Conservation (phyloP, 2,113 vertebrate genomes). For the Gambusia holbrooki region DNA sequence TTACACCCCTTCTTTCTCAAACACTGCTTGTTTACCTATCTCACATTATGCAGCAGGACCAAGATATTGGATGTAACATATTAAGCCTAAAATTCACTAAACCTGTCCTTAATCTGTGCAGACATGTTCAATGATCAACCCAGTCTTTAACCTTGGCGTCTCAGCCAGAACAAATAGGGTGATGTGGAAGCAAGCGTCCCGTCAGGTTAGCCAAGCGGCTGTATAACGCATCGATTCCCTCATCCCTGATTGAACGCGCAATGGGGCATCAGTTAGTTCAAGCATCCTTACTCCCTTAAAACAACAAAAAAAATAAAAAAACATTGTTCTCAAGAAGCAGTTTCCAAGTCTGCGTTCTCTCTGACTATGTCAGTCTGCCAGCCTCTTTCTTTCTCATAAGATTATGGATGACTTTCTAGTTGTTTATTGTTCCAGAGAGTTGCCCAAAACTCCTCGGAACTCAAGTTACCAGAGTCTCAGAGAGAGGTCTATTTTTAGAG, state of each 20-base stretch:
- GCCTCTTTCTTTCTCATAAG: conserved; percentile 24
- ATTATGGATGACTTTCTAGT: conserved; percentile 57
- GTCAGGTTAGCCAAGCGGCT: conserved; percentile 66
- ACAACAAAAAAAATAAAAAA: not conserved
- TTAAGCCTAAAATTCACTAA: conserved; percentile 74
- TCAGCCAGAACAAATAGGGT: conserved; percentile 73
- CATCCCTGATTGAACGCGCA: conserved; percentile 67
- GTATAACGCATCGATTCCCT: conserved; percentile 65
- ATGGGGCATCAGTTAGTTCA: conserved; percentile 69
- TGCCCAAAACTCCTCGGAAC: conserved; percentile 20
- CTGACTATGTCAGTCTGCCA: conserved; percentile 23
- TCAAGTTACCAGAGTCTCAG: conserved; percentile 30
- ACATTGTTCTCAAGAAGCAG: conserved; percentile 12
- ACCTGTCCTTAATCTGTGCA: conserved; percentile 59
- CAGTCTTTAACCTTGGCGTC: conserved; percentile 67
- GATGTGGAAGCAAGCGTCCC: conserved; percentile 69
- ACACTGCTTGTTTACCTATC: conserved; percentile 68
- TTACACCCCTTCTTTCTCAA: conserved; percentile 38
- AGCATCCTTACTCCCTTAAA: conserved; percentile 40
- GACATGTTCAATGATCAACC: conserved; percentile 80
- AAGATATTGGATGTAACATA: conserved; percentile 70
- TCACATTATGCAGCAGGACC: conserved; percentile 38
- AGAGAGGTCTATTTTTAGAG: conserved; percentile 64
- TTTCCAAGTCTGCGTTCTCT: not conserved
- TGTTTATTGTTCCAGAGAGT: conserved; percentile 66